These are phyloP conservation scores for Ormyrus thymus DNA, from an alignment of 2,888 invertebrate genomes.

Conservation along the genomic window DNA sequence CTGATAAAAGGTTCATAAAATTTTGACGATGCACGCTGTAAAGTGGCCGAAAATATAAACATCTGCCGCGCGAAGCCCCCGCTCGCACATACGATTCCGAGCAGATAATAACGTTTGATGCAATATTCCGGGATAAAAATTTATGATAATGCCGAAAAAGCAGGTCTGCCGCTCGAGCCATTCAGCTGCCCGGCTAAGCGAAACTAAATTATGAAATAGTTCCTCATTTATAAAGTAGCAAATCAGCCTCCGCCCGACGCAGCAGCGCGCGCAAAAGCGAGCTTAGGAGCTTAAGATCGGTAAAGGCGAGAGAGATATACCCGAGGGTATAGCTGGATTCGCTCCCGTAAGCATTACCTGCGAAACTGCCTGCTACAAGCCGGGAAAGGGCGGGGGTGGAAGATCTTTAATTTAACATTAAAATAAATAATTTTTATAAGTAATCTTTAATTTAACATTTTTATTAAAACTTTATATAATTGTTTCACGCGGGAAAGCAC, in stretches of 20 bases:
- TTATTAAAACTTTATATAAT: too few relatives aligned
- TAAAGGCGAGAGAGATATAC: background rate
- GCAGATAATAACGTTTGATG: background rate
- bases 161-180: too few relatives aligned
- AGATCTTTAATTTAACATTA: constrained; percentile 34
- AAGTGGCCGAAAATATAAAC: too few relatives aligned
- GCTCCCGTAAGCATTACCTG: constrained; percentile 5
- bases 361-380: background rate
- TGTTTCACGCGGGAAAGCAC: too few relatives aligned
- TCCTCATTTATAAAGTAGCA: constrained; percentile 25
- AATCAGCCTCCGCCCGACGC: constrained; percentile 21
- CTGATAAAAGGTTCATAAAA: too few relatives aligned
- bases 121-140: background rate
- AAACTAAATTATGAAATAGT: constrained; percentile 37
- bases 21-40: too few relatives aligned
- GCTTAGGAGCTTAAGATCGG: constrained; percentile 29
- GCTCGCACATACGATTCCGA: too few relatives aligned
- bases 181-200: background rate
- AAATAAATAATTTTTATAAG: too few relatives aligned
- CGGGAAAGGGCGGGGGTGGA: too few relatives aligned
- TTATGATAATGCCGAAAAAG: too few relatives aligned
- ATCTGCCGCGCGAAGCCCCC: too few relatives aligned
- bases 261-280: background rate
- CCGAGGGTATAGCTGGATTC: constrained; percentile 23
- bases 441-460: too few relatives aligned